Conservation (phyloP, 2,113 vertebrate species). For the Morone chrysops region DNA sequence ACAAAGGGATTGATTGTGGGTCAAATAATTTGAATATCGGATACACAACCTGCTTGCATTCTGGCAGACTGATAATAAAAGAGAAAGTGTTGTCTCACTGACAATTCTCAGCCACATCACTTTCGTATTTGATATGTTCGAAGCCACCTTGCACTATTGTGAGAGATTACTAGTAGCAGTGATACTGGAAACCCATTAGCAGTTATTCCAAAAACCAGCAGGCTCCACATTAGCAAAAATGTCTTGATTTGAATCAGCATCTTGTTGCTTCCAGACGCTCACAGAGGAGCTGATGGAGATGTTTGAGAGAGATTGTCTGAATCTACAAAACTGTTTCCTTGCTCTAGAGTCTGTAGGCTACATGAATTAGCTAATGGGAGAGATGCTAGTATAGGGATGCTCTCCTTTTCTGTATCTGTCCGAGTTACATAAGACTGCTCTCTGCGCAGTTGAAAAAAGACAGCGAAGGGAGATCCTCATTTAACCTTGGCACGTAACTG, state of each 20-base stretch:
- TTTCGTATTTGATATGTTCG: slow-evolving; percentile 10
- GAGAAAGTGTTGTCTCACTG: neutral
- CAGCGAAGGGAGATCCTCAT: slow-evolving; percentile 62
- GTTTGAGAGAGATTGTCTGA: slow-evolving; percentile 43
- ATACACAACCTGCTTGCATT: neutral
- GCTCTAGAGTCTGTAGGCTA: slow-evolving; percentile 12
- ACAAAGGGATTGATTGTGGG: neutral
- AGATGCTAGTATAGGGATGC: slow-evolving; percentile 25
- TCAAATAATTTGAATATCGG: neutral
- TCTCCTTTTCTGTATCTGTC: slow-evolving; percentile 45
- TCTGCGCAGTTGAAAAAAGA: slow-evolving; percentile 43
- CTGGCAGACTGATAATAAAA: neutral
- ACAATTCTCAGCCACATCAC: slow-evolving; percentile 10
- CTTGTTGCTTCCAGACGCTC: slow-evolving; percentile 35
- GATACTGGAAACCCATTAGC: slow-evolving; percentile 42
- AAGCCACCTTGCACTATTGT: slow-evolving; percentile 39
- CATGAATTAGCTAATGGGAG: slow-evolving; percentile 59
- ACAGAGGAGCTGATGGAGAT: slow-evolving; percentile 29
- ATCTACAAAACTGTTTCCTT: slow-evolving; percentile 45
- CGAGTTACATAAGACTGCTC: slow-evolving; percentile 63
- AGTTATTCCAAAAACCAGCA: slow-evolving; percentile 15
- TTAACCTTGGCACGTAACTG: slow-evolving; percentile 72
- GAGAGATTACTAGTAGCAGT: slow-evolving; percentile 25
- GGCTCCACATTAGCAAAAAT: slow-evolving; percentile 34
- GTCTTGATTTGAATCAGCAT: slow-evolving; percentile 44